These are phyloP conservation scores for Orchesella flavescens DNA, from an alignment of 2,888 invertebrate genomes.

Conservation along the genomic window DNA sequence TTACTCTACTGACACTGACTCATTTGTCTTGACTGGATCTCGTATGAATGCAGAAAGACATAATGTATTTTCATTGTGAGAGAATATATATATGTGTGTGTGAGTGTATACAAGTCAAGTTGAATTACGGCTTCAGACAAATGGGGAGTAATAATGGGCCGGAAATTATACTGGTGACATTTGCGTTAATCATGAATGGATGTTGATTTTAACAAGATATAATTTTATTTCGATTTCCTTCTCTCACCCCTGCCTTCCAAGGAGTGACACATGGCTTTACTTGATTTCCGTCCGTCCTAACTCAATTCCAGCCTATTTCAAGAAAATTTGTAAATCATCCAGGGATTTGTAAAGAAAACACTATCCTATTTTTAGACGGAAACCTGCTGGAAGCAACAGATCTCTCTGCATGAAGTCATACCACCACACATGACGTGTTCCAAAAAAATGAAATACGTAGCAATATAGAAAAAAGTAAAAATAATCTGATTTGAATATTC, in stretches of 20 bases:
- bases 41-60: background rate
- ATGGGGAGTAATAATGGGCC: conserved; percentile 57
- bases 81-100: background rate
- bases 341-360: conserved; percentile 15
- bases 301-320: background rate
- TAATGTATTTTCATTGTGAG: background rate
- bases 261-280: background rate
- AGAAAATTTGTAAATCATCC: conserved; percentile 6
- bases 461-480: too few species aligned
- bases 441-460: too few species aligned
- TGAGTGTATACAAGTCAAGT: conserved; percentile 34
- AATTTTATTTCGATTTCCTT: conserved; percentile 57
- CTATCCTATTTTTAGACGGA: background rate
- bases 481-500: too few species aligned
- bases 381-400: too few species aligned
- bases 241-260: background rate
- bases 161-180: conserved; percentile 65
- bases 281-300: conserved; percentile 9
- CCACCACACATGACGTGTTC: too few species aligned
- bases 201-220: conserved; percentile 21
- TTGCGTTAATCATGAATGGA: conserved; percentile 53
- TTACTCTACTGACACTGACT: background rate
- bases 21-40: conserved; percentile 10
- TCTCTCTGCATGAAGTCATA: too few species aligned
- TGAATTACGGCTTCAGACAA: conserved; percentile 57